These are phyloP conservation scores for Xylocampa areola DNA, from an alignment of 2,888 invertebrate genomes.

Conservation along the genomic window DNA sequence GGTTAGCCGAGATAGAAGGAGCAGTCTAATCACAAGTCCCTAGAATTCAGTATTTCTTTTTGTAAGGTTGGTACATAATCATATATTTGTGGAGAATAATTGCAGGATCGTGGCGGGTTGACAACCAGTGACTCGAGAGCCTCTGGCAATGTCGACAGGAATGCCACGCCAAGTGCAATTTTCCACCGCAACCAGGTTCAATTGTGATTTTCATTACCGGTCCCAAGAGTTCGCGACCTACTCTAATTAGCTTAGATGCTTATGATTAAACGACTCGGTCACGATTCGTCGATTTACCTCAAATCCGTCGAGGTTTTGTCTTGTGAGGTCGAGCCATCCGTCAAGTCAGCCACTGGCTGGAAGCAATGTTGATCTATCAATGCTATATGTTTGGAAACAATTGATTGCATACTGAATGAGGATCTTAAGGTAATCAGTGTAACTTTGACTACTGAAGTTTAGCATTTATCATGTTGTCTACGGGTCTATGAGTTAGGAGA, in stretches of 20 bases:
- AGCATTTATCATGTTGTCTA: constrained; percentile 55
- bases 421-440: constrained; percentile 32
- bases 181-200: constrained; percentile 82
- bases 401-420: constrained; percentile 21
- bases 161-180: constrained; percentile 84
- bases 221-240: constrained; percentile 86
- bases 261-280: constrained; percentile 87
- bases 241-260: constrained; percentile 88
- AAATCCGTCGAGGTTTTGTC: constrained; percentile 83
- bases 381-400: constrained; percentile 38
- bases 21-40: constrained; percentile 9
- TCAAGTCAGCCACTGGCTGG: constrained; percentile 71
- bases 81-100: constrained; percentile 48
- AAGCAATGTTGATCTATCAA: constrained; percentile 49
- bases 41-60: constrained; percentile 26
- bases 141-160: constrained; percentile 72
- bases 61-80: constrained; percentile 18
- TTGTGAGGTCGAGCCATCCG: constrained; percentile 78
- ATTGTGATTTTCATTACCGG: constrained; percentile 88
- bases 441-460: constrained; percentile 53
- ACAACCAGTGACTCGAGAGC: constrained; percentile 67
- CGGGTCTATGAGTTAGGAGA: constrained; percentile 59
- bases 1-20: background rate
- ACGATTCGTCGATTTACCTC: constrained; percentile 87
- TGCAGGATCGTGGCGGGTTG: constrained; percentile 60